Percentiles rank a stretch among this genome's conserved stretches.
Conservation (phyloP, 2,888 invertebrate genomes). For the Lasioglossum zephyrum region DNA sequence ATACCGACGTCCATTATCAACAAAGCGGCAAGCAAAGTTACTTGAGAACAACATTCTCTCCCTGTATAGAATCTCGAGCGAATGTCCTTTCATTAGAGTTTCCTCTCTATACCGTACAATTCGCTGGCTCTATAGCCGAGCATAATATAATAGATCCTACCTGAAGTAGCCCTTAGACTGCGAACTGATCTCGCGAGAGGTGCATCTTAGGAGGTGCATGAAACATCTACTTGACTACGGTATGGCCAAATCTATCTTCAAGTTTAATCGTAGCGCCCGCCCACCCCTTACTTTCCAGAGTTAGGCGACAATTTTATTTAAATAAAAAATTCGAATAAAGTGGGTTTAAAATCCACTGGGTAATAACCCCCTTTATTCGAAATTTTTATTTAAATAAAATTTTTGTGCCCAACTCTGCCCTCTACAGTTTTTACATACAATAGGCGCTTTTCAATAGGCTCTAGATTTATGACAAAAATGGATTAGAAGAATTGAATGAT, state of each 20-base stretch:
- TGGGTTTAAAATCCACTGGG: no score
- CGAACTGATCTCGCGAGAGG: conserved; percentile 1
- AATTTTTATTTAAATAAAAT: no score
- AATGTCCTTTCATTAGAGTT: background rate
- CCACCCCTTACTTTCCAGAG: background rate
- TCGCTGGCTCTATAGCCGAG: background rate
- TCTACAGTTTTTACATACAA: background rate
- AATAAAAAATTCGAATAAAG: no score
- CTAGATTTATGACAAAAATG: background rate
- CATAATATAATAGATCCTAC: background rate
- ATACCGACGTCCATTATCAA: background rate
- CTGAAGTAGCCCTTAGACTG: background rate
- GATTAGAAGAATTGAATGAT: background rate
- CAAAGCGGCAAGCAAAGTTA: background rate
- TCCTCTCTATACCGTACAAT: background rate
- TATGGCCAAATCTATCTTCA: background rate
- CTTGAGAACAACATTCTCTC: background rate
- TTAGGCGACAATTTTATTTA: no score
- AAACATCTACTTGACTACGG: background rate
- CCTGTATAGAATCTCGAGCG: background rate
- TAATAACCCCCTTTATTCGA: no score
- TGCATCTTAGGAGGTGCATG: background rate
- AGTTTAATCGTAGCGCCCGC: background rate
- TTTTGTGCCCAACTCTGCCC: no score
- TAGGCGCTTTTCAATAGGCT: no score